phyloP scores from a whole-genome alignment of 2,113 vertebrate species.

The Trichechus manatus region DNA sequence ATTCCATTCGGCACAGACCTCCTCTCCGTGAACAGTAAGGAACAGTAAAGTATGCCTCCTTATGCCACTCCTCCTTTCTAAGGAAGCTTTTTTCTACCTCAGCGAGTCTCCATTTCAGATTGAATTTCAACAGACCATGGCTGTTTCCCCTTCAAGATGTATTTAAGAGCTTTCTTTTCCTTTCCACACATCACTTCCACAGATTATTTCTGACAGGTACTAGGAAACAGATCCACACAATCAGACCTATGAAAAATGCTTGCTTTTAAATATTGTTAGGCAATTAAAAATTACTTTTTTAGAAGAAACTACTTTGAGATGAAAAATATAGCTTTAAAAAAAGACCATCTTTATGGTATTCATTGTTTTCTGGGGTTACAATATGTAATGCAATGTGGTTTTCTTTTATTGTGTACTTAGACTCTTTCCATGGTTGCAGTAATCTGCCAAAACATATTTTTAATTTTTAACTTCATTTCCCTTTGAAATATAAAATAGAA shows the following conservation, averaged over 20 bases:
- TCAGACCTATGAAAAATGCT: neutral
- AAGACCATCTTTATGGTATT: neutral
- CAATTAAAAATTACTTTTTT: constrained; percentile 35
- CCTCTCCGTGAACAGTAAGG: neutral
- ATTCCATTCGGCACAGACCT: neutral
- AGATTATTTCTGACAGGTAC: neutral
- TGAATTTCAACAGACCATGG: neutral
- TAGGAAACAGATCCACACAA: neutral
- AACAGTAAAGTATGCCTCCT: neutral
- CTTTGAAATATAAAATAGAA: constrained; percentile 43
- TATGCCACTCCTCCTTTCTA: neutral
- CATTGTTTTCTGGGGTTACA: neutral
- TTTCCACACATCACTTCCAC: neutral
- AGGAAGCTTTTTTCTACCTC: constrained; percentile 31
- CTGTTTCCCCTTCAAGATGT: constrained; percentile 1
- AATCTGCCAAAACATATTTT: neutral
- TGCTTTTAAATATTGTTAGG: constrained; percentile 31
- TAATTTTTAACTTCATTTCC: constrained; percentile 38
- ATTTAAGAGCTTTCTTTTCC: constrained; percentile 8
- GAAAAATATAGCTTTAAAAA: neutral
- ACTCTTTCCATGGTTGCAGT: neutral
- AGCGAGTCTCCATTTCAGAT: neutral
- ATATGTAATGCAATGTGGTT: neutral
- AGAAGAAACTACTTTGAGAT: constrained; percentile 4
- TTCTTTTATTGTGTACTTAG: neutral